These are phyloP conservation scores for Stenopsyche tienmushanensis DNA, from an alignment of 1,140 invertebrate genomes.

Conservation along the genomic window DNA sequence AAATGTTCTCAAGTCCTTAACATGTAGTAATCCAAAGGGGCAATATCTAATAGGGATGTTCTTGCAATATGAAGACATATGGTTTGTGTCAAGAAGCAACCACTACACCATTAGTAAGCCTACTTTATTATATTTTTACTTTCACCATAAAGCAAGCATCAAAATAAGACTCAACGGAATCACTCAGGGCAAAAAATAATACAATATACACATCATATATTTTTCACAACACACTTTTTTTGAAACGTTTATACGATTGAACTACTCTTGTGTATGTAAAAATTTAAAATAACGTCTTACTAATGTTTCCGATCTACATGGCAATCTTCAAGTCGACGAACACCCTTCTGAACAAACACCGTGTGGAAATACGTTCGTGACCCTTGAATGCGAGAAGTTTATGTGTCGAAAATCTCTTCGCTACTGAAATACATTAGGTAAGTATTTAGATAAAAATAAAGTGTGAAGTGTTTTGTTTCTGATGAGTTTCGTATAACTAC, in stretches of 20 bases:
- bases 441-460: neutral
- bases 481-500: neutral
- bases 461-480: neutral
- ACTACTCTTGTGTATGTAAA: neutral
- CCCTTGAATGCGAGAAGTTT: neutral
- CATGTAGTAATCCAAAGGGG: neutral
- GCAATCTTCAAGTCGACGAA: no score
- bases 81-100: neutral
- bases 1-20: neutral
- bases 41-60: neutral
- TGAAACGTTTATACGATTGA: neutral
- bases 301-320: no score
- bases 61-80: neutral
- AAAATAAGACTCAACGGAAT: neutral
- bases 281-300: no score
- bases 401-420: neutral
- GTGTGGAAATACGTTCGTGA: neutral
- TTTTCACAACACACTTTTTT: neutral
- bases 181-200: neutral
- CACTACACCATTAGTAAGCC: neutral
- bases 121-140: neutral
- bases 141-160: neutral
- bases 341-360: neutral
- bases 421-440: conserved; percentile 9
- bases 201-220: neutral